These are phyloP conservation scores for Phaonia tiefii DNA, from an alignment of 2,888 invertebrate species.

Conservation along the genomic window DNA sequence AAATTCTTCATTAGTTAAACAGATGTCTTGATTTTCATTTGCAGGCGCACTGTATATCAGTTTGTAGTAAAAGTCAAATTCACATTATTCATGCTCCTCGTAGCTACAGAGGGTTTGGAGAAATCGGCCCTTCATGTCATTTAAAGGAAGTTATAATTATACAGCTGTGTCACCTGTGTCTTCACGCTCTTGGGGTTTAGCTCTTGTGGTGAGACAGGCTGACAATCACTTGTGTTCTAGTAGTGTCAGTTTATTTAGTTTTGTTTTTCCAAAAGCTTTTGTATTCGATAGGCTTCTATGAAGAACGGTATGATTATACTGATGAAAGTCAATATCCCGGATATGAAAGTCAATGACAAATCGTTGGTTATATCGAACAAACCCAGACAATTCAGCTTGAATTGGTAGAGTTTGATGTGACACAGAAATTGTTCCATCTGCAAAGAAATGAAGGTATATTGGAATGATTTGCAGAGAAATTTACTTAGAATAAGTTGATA, in stretches of 20 bases:
- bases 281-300: conserved; percentile 19
- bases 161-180: conserved; percentile 18
- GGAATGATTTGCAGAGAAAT: too few relatives aligned
- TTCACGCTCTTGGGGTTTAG: conserved; percentile 5
- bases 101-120: background rate
- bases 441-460: too few relatives aligned
- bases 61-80: background rate
- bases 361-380: conserved; percentile 73
- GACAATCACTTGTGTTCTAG: too few relatives aligned
- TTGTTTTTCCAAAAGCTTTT: background rate
- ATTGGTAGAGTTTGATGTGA: conserved; percentile 69
- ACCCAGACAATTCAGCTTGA: conserved; percentile 70
- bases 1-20: background rate
- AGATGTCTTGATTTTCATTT: background rate
- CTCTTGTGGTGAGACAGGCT: background rate
- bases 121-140: background rate
- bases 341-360: conserved; percentile 70
- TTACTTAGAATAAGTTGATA: too few relatives aligned
- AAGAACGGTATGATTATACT: conserved; percentile 48
- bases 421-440: conserved; percentile 72
- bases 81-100: background rate
- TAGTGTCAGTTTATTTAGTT: background rate
- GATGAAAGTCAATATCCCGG: conserved; percentile 71
- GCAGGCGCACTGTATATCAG: background rate
- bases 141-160: background rate